Conservation (phyloP, 2,888 invertebrate species). For the Acronicta psi region DNA sequence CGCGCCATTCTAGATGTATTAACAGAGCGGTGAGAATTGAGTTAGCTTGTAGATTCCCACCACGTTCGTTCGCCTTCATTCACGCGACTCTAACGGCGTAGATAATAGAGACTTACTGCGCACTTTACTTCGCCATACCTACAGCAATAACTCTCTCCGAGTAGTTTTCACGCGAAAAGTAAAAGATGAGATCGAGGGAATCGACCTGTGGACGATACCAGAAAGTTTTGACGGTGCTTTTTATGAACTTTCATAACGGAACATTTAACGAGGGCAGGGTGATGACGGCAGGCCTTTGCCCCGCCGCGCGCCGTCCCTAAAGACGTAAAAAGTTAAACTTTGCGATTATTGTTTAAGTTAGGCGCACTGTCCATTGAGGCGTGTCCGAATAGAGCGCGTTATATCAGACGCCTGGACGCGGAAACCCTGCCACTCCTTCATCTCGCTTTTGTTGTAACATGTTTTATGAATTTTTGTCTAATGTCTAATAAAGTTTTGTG, state of each 20-base stretch:
- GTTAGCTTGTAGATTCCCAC: conserved; percentile 81
- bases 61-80: conserved; percentile 86
- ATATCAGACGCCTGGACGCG: conserved; percentile 42
- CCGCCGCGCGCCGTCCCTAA: conserved; percentile 39
- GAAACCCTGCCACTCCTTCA: conserved; percentile 38
- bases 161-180: conserved; percentile 78
- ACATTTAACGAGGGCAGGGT: conserved; percentile 61
- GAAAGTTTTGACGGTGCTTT: conserved; percentile 63
- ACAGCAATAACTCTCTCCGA: conserved; percentile 81
- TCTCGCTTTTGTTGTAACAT: conserved; percentile 37
- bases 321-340: conserved; percentile 59
- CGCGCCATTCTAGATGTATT: conserved; percentile 63
- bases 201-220: conserved; percentile 67
- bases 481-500: conserved; percentile 32
- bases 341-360: conserved; percentile 60
- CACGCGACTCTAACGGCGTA: conserved; percentile 86
- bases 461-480: conserved; percentile 37
- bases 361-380: conserved; percentile 52
- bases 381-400: conserved; percentile 48
- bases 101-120: conserved; percentile 88
- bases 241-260: conserved; percentile 62
- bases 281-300: conserved; percentile 45
- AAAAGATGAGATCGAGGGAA: conserved; percentile 63
- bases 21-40: conserved; percentile 73
- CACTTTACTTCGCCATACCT: conserved; percentile 85